Evolutionary conservation across 2,888 invertebrate genomes (phyloP).

Genomic region (Dinocampus coccinellae): DNA sequence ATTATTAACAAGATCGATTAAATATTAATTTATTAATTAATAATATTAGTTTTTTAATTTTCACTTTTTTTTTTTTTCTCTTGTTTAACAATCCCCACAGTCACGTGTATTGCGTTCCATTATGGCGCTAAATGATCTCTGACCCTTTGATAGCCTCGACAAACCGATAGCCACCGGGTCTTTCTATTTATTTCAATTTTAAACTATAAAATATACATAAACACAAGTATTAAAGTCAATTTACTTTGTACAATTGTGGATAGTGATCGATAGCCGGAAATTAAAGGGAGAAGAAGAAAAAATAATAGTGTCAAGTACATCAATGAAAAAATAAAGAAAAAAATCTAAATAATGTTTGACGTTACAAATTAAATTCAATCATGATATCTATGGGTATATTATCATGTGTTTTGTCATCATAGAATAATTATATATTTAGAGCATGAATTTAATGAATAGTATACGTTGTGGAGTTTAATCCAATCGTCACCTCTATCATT

Average conservation of each 20-base stretch:
- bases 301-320: slow-evolving; percentile 1
- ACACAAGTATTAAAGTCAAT: slow-evolving; percentile 16
- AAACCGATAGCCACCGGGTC: slow-evolving; percentile 52
- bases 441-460: slow-evolving; percentile 1
- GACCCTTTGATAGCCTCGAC: slow-evolving; percentile 62
- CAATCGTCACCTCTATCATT: slow-evolving; percentile 44
- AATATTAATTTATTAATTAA: too few relatives aligned
- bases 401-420: neutral
- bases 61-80: neutral
- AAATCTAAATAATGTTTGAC: neutral
- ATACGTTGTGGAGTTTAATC: neutral
- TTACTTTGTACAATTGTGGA: slow-evolving; percentile 16
- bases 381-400: neutral
- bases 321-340: neutral
- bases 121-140: slow-evolving; percentile 51
- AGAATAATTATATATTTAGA: slow-evolving; percentile 3
- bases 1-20: too few relatives aligned
- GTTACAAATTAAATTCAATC: neutral
- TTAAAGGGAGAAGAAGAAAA: neutral
- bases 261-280: neutral
- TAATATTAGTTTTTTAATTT: neutral
- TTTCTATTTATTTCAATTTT: slow-evolving; percentile 51
- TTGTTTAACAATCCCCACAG: neutral
- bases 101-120: neutral
- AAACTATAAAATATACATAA: slow-evolving; percentile 36